phyloP scores from a whole-genome alignment of 1,140 invertebrate genomes.

The Branchinecta lynchi region DNA sequence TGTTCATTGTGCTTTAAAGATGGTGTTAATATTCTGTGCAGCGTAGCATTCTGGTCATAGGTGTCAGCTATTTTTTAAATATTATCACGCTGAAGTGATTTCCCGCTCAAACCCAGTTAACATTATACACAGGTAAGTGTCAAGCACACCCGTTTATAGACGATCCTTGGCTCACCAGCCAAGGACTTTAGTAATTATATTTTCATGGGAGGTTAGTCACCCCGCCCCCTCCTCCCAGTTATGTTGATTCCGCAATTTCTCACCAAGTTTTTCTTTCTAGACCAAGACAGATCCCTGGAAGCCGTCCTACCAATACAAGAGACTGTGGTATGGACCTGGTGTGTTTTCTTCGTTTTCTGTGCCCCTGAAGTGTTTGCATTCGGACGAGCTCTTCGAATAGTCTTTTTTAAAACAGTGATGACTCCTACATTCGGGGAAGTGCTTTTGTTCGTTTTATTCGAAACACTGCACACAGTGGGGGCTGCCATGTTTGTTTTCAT shows the following conservation, averaged over 20 bases:
- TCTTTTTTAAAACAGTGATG: constrained; percentile 31
- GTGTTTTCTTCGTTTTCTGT: constrained; percentile 31
- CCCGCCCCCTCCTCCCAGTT: no score
- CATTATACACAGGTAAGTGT: no score
- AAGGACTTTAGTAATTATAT: no score
- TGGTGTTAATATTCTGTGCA: not conserved
- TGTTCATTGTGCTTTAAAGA: constrained; percentile 1
- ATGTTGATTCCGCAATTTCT: no score
- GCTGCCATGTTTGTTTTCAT: constrained; percentile 36
- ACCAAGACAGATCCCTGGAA: not conserved
- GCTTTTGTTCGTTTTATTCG: constrained; percentile 27
- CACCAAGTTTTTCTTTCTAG: not conserved
- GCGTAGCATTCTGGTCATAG: no score
- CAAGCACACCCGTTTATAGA: no score
- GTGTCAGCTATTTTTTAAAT: no score
- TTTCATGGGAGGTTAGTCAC: no score
- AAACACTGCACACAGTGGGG: constrained; percentile 37
- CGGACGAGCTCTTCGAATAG: constrained; percentile 31
- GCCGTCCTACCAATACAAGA: constrained; percentile 26
- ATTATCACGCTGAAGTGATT: no score
- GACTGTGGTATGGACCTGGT: constrained; percentile 34
- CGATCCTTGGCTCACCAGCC: no score
- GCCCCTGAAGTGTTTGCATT: constrained; percentile 33
- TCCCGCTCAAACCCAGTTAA: no score
- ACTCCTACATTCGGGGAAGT: constrained; percentile 25